Base-by-base conservation (phyloP, 2,888 invertebrate genomes). In the Synanthedon vespiformis region DNA sequence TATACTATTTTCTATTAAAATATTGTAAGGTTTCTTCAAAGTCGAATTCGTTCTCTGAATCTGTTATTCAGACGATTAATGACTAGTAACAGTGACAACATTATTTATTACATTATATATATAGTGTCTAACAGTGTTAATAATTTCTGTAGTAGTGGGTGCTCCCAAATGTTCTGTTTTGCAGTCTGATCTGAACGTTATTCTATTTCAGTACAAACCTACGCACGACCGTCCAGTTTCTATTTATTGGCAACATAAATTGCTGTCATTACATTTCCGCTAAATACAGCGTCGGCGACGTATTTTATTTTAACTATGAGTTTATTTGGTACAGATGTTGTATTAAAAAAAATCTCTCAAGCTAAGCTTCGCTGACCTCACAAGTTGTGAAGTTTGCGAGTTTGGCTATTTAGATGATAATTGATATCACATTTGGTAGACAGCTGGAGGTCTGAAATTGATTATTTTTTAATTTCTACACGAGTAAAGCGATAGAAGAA, bases 221-320 rank as follows among this genome's bases (percentile, higher is more conserved):
- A 80, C 80, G 77, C 79, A 72, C 68, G 60, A 58, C 55, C 61
- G 76, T 74, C 74, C 77, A 71, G 68, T 67, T 66, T 72, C 70
- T 79, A 74, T 79, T 80, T 78, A 72, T 76, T 73, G 67, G 65
- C 66, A 58, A 63, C 67, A 76, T 72, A 74, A 72, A 77, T 76
- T 69, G 64, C 65, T 70, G 64, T 65, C 68, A 70, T 73, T 74
- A 67, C 63, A 65, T 67, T 68, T 60, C 61, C 65, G 67, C 62
- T 61, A 62, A 63, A 61, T 72, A 74, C 74, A 74, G 67, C 62
- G 63, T 64, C 60, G 64, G 13, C 41, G 41, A 41, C 41, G 22
- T 22, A 22, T n/a, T n/a, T 41, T 41, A 44, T 44, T 44, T 44
- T 12, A 13, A 44, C 12, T 8, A n/a, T 13, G 2, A 44, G 13